A percentile compares a stretch with the other conserved stretches of the same genome.
Conservation (phyloP, 2,797 vertebrate species). For the Liparis tanakae region DNA sequence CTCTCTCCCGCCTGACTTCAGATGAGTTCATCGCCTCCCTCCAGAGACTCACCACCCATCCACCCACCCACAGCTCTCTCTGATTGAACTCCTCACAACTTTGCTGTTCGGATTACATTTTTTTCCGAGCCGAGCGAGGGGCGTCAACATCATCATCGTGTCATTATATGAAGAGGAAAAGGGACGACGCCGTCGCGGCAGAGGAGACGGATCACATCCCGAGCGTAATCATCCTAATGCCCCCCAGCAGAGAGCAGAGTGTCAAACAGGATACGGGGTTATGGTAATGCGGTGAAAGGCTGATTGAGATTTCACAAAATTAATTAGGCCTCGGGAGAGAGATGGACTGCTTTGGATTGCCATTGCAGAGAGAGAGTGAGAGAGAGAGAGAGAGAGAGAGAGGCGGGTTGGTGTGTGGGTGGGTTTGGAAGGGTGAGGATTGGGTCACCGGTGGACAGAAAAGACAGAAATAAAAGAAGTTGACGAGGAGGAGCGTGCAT, state of each 20-base stretch:
- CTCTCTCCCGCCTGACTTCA: constrained; percentile 43
- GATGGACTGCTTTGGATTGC: constrained; percentile 47
- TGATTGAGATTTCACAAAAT: constrained; percentile 79
- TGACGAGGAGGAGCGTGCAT: constrained; percentile 1
- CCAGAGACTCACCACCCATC: constrained; percentile 33
- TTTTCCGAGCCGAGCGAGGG: constrained; percentile 57
- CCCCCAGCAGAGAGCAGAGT: constrained; percentile 63
- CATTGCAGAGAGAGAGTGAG: background rate
- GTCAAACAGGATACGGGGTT: constrained; percentile 66
- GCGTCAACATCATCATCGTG: constrained; percentile 47
- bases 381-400: constrained; percentile 45
- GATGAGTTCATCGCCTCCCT: constrained; percentile 58
- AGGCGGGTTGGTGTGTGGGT: constrained; percentile 27
- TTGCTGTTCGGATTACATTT: constrained; percentile 62
- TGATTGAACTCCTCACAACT: constrained; percentile 63
- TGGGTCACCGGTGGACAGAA: constrained; percentile 15
- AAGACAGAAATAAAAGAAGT: constrained; percentile 16
- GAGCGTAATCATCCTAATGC: constrained; percentile 66
- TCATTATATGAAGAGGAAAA: constrained; percentile 47
- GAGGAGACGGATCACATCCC: constrained; percentile 42
- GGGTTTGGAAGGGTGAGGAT: constrained; percentile 24
- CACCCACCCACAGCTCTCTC: constrained; percentile 50
- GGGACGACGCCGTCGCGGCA: background rate
- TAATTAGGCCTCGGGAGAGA: constrained; percentile 75
- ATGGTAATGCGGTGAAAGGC: constrained; percentile 64